Base-by-base conservation (phyloP, 2,888 invertebrate genomes). In the Oconnorella tubifera region DNA sequence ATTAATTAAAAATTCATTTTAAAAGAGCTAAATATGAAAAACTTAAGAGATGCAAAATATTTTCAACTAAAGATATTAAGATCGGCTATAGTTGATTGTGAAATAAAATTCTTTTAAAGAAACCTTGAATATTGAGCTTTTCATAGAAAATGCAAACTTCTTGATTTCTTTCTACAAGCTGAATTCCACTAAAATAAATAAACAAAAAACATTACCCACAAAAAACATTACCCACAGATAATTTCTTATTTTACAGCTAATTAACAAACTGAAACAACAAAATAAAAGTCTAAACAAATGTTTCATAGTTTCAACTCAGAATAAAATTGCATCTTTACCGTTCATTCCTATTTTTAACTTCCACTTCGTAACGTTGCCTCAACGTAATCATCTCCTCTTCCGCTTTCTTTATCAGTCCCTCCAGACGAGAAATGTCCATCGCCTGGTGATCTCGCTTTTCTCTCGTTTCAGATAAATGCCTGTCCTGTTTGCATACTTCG, bases 141-240 rank as follows among this genome's bases (percentile, higher is more conserved):
- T 82, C 82, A 68, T 80, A 80, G 70, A 82, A 81, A 32, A 80
- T 77, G 70, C 80, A 80, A 3, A 82, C 80, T 75, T 82, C 82
- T 66, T 81, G 81, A 71, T 81, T 79, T 66, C 80, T 72, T 68
- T 82, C 79, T 65, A 82, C 80, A 23, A 82, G 72, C 64, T 81
- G 78, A 29, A 82, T 76, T 57, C 81, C 81, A 63, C 82, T 78
- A 75, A 50, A 72, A n/a, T n/a, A n/a, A n/a, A n/a, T n/a, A n/a
- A n/a, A n/a, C n/a, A n/a, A n/a, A n/a, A n/a, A n/a, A n/a, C n/a
- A n/a, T n/a, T n/a, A n/a, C n/a, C n/a, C n/a, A n/a, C n/a, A n/a
- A n/a, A n/a, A n/a, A n/a, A n/a, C n/a, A n/a, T n/a, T n/a, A n/a
- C n/a, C n/a, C n/a, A n/a, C n/a, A n/a, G n/a, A n/a, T n/a, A n/a